A percentile compares a stretch with the other conserved stretches of the same genome.
Conservation (phyloP, 2,888 invertebrate genomes). For the Loripinus fragilis region DNA sequence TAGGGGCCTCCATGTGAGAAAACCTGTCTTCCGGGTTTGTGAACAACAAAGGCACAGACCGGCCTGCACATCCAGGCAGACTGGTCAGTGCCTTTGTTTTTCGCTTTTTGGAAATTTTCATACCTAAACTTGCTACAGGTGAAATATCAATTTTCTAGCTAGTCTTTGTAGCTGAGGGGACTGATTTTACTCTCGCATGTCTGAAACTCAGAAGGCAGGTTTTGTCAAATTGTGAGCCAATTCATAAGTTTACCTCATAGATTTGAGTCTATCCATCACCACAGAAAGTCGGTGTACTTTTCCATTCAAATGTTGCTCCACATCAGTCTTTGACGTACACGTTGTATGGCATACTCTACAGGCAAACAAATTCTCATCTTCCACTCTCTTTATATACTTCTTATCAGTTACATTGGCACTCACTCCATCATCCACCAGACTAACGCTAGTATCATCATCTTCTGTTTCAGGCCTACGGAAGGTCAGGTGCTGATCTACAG, state of each 20-base stretch:
- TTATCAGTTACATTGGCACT: constrained; percentile 18
- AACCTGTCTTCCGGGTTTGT: no score
- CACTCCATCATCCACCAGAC: neutral
- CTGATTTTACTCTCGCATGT: no score
- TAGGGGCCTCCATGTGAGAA: no score
- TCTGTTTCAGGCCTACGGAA: neutral
- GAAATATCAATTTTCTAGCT: no score
- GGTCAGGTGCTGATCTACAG: constrained; percentile 66
- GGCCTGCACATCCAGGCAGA: no score
- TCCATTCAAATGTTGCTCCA: constrained; percentile 61
- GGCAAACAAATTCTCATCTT: constrained; percentile 41
- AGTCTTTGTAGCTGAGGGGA: no score
- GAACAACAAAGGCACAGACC: no score
- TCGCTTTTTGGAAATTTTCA: no score
- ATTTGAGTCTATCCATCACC: constrained; percentile 55
- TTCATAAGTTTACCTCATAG: constrained; percentile 54
- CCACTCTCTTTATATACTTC: constrained; percentile 30
- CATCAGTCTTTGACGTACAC: constrained; percentile 57
- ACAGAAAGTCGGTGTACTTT: constrained; percentile 61
- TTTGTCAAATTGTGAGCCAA: no score
- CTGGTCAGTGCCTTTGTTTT: no score
- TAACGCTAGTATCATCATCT: neutral
- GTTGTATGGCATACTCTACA: constrained; percentile 58
- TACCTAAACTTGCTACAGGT: no score
- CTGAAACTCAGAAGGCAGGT: no score